Base-by-base conservation (phyloP, 2,888 invertebrate species). In the Microplitis deprimator region DNA sequence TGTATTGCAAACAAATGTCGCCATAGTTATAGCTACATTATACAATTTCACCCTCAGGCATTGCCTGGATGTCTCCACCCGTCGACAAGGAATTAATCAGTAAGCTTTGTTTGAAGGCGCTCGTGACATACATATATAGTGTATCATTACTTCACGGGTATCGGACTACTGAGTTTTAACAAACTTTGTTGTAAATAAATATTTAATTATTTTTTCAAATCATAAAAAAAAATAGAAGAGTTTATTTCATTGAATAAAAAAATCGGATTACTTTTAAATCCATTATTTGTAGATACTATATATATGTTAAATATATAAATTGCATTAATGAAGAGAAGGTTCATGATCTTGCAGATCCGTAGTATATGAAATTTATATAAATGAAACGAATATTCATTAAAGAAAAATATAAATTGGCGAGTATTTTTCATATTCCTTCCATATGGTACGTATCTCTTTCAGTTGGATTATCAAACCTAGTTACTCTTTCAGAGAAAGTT, bases 1-100 rank as follows among this genome's bases (percentile, higher is more conserved):
- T 72, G 68, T 60, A 74, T 70, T 39, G 39, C 41, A 13, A 10
- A 61, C 67, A 10, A 20, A 60, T 68, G 60, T 74, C 61, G n/a
- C 60, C 67, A 67, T 29, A 40, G 73, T 65, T 29, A 41, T 50
- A 50, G 64, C 50, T 73, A 20, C 38, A 74, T 61, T 20, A 59
- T 67, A 74, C 41, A 67, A 50, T 10, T 67, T 40, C 39, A 41
- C 29, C 64, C 20, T 41, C 38, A 64, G 13, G 67, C 76, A 62
- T 39, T 75, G 7, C 64, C 16, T 64, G 75, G 77, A 65, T 81
- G 80, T 77, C 79, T 75, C 75, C 75, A 68, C 72, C 78, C 72
- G 80, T 77, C 78, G 73, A 77, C 78, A 75, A 77, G 78, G 78
- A 81, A 83, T 82, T 83, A 83, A 82, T 83, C 80, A 79, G 70